A percentile compares a stretch with the other conserved stretches of the same genome.
Evolutionary conservation across 2,888 invertebrate species (phyloP).

Genomic region (Euplexia lucipara): DNA sequence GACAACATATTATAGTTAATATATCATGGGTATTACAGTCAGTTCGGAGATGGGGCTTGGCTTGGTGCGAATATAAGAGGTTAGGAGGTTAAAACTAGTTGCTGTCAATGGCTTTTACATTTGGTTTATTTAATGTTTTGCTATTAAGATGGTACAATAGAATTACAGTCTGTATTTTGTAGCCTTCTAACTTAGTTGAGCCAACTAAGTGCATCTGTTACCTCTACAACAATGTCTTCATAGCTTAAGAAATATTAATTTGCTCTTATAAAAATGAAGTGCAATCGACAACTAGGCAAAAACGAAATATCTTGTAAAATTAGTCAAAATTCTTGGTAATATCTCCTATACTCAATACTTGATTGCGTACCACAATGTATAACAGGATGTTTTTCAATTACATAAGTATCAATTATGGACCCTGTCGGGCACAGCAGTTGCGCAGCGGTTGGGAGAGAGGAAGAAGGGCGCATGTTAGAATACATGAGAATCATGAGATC

Average conservation of each 20-base stretch:
- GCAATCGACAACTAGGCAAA: neutral
- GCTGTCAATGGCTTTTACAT: slow-evolving; percentile 32
- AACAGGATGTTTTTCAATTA: too few relatives aligned
- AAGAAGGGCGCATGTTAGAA: too few relatives aligned
- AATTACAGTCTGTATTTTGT: neutral
- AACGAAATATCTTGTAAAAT: neutral
- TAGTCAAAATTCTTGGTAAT: neutral
- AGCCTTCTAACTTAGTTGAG: neutral
- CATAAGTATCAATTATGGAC: too few relatives aligned
- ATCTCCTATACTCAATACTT: too few relatives aligned
- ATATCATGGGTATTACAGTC: slow-evolving; percentile 50
- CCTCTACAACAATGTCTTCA: neutral
- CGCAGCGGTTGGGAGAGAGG: too few relatives aligned
- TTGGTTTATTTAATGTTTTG: slow-evolving; percentile 33
- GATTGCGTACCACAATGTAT: too few relatives aligned
- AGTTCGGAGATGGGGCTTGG: slow-evolving; percentile 36
- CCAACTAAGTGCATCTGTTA: neutral
- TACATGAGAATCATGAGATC: too few relatives aligned
- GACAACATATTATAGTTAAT: slow-evolving; percentile 44
- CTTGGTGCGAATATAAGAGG: slow-evolving; percentile 48
- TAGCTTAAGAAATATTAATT: too few relatives aligned
- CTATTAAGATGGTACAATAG: slow-evolving; percentile 14
- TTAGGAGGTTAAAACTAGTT: slow-evolving; percentile 44
- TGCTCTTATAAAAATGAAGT: neutral
- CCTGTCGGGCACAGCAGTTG: too few relatives aligned